Evolutionary conservation across 2,113 vertebrate genomes (phyloP).

Genomic region (Tetrao urogallus): DNA sequence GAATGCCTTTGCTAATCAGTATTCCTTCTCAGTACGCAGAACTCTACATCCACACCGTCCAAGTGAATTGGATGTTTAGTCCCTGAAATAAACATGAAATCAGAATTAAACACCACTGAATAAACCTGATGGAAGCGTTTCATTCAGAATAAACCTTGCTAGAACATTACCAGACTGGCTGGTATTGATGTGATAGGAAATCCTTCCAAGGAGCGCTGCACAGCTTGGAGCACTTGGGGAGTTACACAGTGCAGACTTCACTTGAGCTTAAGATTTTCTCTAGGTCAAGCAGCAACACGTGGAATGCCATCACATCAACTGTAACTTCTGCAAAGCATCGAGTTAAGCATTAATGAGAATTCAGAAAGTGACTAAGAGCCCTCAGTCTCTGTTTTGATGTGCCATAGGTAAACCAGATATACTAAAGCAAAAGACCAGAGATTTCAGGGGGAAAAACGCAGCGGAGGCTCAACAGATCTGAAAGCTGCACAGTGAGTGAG

Average conservation of each 20-base stretch:
- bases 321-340: neutral
- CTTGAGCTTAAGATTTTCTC: neutral
- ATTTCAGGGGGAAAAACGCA: neutral
- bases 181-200: neutral
- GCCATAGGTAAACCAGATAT: neutral
- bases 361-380: neutral
- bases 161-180: neutral
- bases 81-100: slow-evolving; percentile 21
- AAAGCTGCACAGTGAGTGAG: neutral
- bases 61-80: neutral
- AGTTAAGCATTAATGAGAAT: neutral
- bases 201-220: neutral
- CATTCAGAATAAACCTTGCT: neutral
- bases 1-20: slow-evolving; percentile 5
- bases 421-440: neutral
- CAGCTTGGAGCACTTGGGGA: neutral
- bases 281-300: neutral
- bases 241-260: neutral
- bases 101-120: slow-evolving; percentile 28
- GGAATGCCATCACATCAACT: neutral
- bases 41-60: neutral
- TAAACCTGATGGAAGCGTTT: neutral
- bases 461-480: neutral
- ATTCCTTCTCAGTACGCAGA: neutral
- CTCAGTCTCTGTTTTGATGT: neutral